These are phyloP conservation scores for Chamaetylas fuelleborni DNA, from an alignment of 2,113 vertebrate species.

Conservation along the genomic window DNA sequence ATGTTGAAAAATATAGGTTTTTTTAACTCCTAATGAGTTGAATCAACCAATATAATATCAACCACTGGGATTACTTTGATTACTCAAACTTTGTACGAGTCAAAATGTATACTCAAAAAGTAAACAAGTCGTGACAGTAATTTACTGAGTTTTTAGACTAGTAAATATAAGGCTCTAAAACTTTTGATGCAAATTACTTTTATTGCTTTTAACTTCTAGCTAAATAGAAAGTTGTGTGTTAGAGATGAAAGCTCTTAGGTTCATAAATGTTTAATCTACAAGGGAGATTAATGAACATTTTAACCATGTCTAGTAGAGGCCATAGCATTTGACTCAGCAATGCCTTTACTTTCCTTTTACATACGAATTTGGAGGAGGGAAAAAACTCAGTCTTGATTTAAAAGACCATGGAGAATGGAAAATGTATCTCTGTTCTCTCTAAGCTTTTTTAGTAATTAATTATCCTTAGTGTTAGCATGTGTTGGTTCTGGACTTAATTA, in stretches of 20 bases:
- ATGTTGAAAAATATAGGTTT: not conserved
- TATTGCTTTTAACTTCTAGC: not conserved
- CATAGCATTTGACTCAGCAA: not conserved
- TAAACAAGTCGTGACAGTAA: not conserved
- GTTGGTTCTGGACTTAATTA: not conserved
- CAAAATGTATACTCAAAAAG: not conserved
- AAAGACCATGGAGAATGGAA: not conserved
- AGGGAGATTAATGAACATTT: not conserved
- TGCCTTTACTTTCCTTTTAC: not conserved
- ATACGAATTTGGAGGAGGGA: fast-evolving
- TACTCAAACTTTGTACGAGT: not conserved
- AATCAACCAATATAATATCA: not conserved
- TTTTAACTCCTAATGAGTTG: not conserved
- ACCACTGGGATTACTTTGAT: not conserved
- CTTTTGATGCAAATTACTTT: not conserved
- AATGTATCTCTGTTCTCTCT: not conserved
- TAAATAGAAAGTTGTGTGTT: not conserved
- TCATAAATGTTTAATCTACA: not conserved
- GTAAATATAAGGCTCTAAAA: not conserved
- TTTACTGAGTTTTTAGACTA: not conserved
- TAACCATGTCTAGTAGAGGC: not conserved
- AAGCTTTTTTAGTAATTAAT: not conserved
- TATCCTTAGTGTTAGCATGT: not conserved
- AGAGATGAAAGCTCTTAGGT: not conserved
- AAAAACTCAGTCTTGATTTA: not conserved